Evolutionary conservation across 2,888 invertebrate species (phyloP).

Genomic region (Sthenelais limicola): DNA sequence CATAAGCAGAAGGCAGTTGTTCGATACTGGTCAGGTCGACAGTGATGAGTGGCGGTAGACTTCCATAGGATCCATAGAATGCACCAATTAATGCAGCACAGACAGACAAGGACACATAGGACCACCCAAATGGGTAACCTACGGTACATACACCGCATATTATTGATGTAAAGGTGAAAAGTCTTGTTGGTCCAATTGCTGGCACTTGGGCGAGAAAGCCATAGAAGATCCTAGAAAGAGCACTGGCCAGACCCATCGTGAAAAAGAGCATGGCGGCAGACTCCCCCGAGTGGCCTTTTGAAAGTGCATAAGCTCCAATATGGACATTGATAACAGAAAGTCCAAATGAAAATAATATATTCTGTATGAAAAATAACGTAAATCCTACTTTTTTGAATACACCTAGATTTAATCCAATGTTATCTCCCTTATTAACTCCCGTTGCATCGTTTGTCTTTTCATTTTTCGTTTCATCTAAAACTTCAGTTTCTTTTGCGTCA

Average conservation of each 20-base stretch:
- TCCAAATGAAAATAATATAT: constrained; percentile 11
- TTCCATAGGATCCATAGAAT: constrained; percentile 16
- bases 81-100: background rate
- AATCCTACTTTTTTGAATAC: background rate
- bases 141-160: constrained; percentile 6
- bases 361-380: constrained; percentile 10
- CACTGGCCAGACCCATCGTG: constrained; percentile 3
- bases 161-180: background rate
- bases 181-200: background rate
- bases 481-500: too few species aligned
- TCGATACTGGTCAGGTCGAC: background rate
- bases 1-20: background rate
- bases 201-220: background rate
- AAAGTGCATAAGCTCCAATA: constrained; percentile 26
- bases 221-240: background rate
- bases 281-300: background rate
- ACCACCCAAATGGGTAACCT: constrained; percentile 1
- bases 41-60: constrained; percentile 15
- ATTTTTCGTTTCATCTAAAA: background rate
- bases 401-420: background rate
- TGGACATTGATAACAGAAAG: constrained; percentile 17
- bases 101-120: background rate
- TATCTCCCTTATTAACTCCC: background rate
- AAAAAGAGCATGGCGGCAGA: constrained; percentile 18
- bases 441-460: background rate